Base-by-base conservation (phyloP, 64 coral and sea anemone species). In the Pachyseris speciosa region DNA sequence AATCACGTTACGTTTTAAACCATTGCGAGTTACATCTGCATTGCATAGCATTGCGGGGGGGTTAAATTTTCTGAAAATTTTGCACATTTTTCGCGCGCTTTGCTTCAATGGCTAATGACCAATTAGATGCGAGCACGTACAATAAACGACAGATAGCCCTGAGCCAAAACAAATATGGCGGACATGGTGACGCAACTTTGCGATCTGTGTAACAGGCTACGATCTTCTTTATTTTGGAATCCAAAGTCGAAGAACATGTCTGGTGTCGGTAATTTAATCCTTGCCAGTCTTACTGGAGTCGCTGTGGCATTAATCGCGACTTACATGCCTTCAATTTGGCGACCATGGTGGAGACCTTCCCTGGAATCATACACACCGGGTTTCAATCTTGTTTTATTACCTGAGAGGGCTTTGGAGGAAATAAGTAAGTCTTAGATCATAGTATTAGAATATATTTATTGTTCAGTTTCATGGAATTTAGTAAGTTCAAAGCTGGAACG, bases 111-210 rank as follows among this genome's bases (percentile, higher is more conserved):
- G 4, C 7, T 27, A 13, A 32, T 47, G 67, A 84, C 89, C 89
- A 91, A 91, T 91, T 79, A 81, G 5, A 70, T 40, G 32, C 66
- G 2, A 72, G 78, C 78, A 91, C 89, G 89, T 91, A 55, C 67
- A 91, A 84, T 40, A 80, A 25, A 32, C 2, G 20, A 78, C 75
- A 36, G 15, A 31, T 55, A 31, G 8, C 20, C 4, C 47, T 9
- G 70, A 84, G 38, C 50, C 61, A 84, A 81, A 86, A 86, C 64
- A 86, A 96, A 96, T 51, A 96, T 96, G 95, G 95, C 95, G 90
- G 95, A 87, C 6, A 91, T 84, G 90, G 39, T 96, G 91, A 89
- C 63, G 55, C 91, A 96, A 70, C 30, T 80, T 68, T 90, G 78
- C 78, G 65, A 90, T 34, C 13, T 93, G 24, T 93, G 95, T 61